Percentiles rank a stretch among this genome's conserved stretches.
These are phyloP conservation scores for Ferdinandea cuprea DNA, from an alignment of 2,888 invertebrate species.

Conservation along the genomic window DNA sequence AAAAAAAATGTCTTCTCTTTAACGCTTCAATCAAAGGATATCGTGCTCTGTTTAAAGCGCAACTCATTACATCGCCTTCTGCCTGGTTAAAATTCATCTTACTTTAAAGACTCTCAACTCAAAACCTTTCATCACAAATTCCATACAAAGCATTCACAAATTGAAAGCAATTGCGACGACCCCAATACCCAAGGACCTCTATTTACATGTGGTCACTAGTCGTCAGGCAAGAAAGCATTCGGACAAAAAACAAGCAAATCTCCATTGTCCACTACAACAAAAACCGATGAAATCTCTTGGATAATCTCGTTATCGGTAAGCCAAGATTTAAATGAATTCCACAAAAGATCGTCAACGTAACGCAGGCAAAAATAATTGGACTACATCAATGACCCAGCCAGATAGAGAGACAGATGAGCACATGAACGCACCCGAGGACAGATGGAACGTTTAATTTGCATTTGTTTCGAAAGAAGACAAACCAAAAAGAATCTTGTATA, in stretches of 20 bases:
- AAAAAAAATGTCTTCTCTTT: too few relatives aligned
- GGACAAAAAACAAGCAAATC: neutral
- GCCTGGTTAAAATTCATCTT: too few relatives aligned
- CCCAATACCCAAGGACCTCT: neutral
- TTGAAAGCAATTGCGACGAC: too few relatives aligned
- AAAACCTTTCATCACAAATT: too few relatives aligned
- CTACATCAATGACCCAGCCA: slow-evolving; percentile 10
- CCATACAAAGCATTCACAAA: too few relatives aligned
- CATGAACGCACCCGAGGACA: slow-evolving; percentile 59
- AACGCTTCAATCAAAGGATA: too few relatives aligned
- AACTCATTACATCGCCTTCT: too few relatives aligned
- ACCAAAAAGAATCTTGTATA: slow-evolving; percentile 17
- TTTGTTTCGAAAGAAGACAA: slow-evolving; percentile 20
- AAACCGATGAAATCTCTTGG: slow-evolving; percentile 42
- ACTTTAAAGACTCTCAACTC: too few relatives aligned
- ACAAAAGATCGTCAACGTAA: slow-evolving; percentile 22
- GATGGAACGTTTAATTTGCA: slow-evolving; percentile 69
- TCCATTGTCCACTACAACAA: slow-evolving; percentile 25
- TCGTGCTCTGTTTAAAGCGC: too few relatives aligned
- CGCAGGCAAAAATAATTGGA: slow-evolving; percentile 61
- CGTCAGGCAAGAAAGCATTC: neutral
- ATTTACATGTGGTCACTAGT: neutral
- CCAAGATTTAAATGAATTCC: slow-evolving; percentile 58
- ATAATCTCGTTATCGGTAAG: slow-evolving; percentile 64
- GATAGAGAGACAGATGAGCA: slow-evolving; percentile 37